Base-by-base conservation (phyloP, 2,797 vertebrate species). In the Rhinatrema bivittatum region DNA sequence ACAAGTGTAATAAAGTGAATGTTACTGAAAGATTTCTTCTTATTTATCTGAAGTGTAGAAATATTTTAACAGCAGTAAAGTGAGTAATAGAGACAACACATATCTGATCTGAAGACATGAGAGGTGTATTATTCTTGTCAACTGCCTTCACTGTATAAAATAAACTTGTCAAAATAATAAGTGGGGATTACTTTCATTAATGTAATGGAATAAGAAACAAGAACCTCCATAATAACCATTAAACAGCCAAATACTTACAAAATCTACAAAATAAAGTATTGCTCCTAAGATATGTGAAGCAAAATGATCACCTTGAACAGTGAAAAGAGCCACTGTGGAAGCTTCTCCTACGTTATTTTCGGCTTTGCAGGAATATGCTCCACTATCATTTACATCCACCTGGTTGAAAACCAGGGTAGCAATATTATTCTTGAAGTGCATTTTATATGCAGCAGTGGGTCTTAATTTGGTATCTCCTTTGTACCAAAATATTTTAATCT, bases 401-500 rank as follows among this genome's bases (percentile, higher is more conserved):
- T 68, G 68, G 35, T 71, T 84, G 50, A 98, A 76, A 25, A 90
- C 82, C 54, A 98, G 65, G 1, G 81, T 82, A 34, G 88, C 92
- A 39, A 93, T 46, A 1, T 86, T 90, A 60, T 91, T 88, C 56
- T 79, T 76, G 60, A 93, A 94, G 27, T 81, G 70, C 72, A 92
- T 85, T 72, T 82, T 91, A 66, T 84, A 82, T 16, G 79, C 81
- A 34, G 86, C 81, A 22, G 87, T 86, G 19, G 84, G 80, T 54
- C 68, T 84, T 46, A 97, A 82, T 56, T 97, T 93, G 40, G 86
- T 87, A 34, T 93, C 91, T 13, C 91, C 93, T 75, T 74, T 95
- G 65, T 95, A 97, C 94, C 94, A 98, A 54, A 81, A 89, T 52
- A 93, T 83, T 56, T 89, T 91, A 68, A 98, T 96, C 78, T 97